A percentile compares a stretch with the other conserved stretches of the same genome.
phyloP scores from a whole-genome alignment of 2,888 invertebrate species.

The Hirtodrosophila cameraria region DNA sequence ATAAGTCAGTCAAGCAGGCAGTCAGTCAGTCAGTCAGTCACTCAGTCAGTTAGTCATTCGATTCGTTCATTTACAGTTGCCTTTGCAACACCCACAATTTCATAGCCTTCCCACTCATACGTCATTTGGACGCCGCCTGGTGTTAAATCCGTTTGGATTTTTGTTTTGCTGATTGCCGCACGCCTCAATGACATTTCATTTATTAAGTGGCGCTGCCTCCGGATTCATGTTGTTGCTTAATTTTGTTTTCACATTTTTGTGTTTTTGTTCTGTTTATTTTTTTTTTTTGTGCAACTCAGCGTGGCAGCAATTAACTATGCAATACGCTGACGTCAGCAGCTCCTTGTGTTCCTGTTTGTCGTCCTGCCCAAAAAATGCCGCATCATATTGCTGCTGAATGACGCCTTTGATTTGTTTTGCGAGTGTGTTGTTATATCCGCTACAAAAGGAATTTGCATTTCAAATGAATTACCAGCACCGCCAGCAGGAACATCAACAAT shows the following conservation, averaged over 20 bases:
- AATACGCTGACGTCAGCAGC: conserved; percentile 72
- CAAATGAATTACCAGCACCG: conserved; percentile 72
- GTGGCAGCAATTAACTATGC: conserved; percentile 76
- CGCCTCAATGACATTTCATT: conserved; percentile 80
- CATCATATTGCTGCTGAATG: conserved; percentile 53
- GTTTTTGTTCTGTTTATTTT: neutral
- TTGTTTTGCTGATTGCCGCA: conserved; percentile 75
- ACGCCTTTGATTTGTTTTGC: conserved; percentile 75
- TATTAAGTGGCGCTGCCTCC: conserved; percentile 67
- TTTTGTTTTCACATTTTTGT: neutral
- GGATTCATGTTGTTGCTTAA: conserved; percentile 27
- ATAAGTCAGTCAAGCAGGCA: conserved; percentile 18
- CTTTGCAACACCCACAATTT: conserved; percentile 5
- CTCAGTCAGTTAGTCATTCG: conserved; percentile 13
- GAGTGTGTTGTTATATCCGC: conserved; percentile 72
- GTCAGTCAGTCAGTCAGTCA: conserved; percentile 25
- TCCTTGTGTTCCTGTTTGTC: neutral
- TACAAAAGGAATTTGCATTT: conserved; percentile 76
- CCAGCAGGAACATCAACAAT: conserved; percentile 36
- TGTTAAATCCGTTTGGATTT: conserved; percentile 72
- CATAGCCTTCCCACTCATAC: conserved; percentile 30
- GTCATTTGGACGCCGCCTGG: conserved; percentile 51
- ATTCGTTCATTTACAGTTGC: conserved; percentile 29
- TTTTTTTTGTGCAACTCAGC: conserved; percentile 65
- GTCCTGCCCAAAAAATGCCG: conserved; percentile 41